These are phyloP conservation scores for Acanthurus lineatus DNA, from an alignment of 2,797 vertebrate genomes.

Conservation along the genomic window DNA sequence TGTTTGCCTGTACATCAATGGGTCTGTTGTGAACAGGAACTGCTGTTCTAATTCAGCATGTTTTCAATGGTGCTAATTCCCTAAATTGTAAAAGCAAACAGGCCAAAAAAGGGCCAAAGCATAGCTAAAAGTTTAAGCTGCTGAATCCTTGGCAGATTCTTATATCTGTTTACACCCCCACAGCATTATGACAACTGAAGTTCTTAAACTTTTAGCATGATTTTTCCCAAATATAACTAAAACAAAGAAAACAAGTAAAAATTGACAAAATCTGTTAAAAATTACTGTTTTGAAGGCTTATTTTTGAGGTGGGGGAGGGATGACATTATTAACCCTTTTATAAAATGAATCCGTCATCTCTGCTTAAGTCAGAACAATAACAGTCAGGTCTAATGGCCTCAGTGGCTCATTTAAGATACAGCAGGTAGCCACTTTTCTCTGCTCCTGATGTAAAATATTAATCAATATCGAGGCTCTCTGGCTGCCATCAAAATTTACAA, in stretches of 20 bases:
- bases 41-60: background rate
- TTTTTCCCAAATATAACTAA: background rate
- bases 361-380: background rate
- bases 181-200: background rate
- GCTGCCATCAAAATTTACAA: conserved; percentile 35
- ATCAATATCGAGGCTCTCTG: conserved; percentile 11
- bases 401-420: conserved; percentile 18
- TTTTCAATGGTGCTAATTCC: background rate
- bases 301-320: background rate
- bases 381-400: too few species aligned
- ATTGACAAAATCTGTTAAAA: background rate
- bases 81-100: background rate
- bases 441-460: conserved; percentile 37
- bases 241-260: background rate
- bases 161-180: background rate
- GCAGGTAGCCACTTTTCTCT: conserved; percentile 5
- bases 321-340: background rate
- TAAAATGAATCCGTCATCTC: background rate
- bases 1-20: background rate
- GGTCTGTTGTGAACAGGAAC: background rate
- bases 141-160: too few species aligned
- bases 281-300: background rate
- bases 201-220: background rate
- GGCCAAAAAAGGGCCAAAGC: background rate
- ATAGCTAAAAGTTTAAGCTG: too few species aligned